These are phyloP conservation scores for Peromyscus nudipes DNA, from an alignment of 2,797 vertebrate genomes.

Conservation along the genomic window DNA sequence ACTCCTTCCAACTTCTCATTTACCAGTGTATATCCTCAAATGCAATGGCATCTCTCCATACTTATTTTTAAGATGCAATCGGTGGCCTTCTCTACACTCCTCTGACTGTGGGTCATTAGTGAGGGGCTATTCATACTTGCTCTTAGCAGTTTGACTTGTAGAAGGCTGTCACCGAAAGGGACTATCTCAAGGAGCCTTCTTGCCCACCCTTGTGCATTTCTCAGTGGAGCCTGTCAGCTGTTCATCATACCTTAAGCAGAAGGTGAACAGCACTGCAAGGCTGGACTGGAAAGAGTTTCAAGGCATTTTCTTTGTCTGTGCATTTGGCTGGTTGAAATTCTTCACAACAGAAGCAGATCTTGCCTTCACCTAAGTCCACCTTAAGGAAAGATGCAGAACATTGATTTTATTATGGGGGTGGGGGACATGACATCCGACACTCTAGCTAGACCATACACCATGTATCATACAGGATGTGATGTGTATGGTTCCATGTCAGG, in stretches of 20 bases:
- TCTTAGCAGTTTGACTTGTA: not conserved
- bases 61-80: slow-evolving; percentile 25
- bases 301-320: slow-evolving; percentile 88
- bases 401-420: slow-evolving; percentile 8
- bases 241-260: slow-evolving; percentile 91
- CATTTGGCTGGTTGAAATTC: slow-evolving; percentile 88
- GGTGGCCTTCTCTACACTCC: not conserved
- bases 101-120: not conserved
- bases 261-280: slow-evolving; percentile 92
- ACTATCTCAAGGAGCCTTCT: not conserved
- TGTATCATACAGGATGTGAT: not conserved
- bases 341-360: slow-evolving; percentile 93
- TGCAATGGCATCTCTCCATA: not conserved
- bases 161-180: not conserved
- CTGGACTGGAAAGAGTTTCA: slow-evolving; percentile 91
- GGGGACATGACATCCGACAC: not conserved
- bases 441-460: not conserved
- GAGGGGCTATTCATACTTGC: not conserved
- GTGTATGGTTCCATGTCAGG: not conserved
- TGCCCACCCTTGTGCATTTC: not conserved
- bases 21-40: not conserved
- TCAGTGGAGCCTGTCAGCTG: not conserved
- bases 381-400: slow-evolving; percentile 73
- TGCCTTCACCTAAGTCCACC: slow-evolving; percentile 86
- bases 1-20: not conserved